These are phyloP conservation scores for Pterocles orientalis DNA, from an alignment of 2,113 vertebrate genomes.

Conservation along the genomic window DNA sequence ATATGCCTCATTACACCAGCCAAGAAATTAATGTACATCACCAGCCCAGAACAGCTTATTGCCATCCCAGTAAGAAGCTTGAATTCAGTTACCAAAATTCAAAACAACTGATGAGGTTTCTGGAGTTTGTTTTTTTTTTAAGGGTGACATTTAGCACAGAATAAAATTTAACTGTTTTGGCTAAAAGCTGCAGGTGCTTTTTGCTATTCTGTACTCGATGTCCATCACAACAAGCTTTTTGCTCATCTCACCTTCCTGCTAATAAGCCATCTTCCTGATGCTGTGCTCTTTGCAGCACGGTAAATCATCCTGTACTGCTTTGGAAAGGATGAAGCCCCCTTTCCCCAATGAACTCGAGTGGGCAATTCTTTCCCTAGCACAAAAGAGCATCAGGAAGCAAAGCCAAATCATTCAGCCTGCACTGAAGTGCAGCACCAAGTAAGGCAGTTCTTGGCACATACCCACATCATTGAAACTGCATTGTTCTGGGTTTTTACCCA, in stretches of 20 bases:
- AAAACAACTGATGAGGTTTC: background rate
- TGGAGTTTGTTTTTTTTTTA: background rate
- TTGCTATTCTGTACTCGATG: background rate
- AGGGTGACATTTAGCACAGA: background rate
- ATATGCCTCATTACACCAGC: conserved; percentile 53
- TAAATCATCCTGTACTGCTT: background rate
- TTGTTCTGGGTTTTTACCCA: background rate
- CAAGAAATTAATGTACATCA: conserved; percentile 46
- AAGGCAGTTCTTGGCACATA: background rate
- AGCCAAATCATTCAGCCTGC: background rate
- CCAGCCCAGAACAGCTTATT: background rate
- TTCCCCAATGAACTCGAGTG: background rate
- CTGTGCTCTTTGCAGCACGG: background rate
- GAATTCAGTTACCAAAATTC: background rate
- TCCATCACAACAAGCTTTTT: background rate
- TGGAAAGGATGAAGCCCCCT: background rate
- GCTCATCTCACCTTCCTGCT: background rate
- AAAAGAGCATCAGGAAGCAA: background rate
- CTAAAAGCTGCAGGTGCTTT: background rate
- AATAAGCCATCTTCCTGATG: background rate
- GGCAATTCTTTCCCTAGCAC: background rate
- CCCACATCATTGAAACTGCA: background rate
- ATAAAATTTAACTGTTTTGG: background rate
- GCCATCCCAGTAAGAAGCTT: background rate
- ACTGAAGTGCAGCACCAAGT: background rate